Evolutionary conservation across 2,888 invertebrate species (phyloP), one percentile per base, ranked within the genome.

Genomic region (Zele albiditarsus): DNA sequence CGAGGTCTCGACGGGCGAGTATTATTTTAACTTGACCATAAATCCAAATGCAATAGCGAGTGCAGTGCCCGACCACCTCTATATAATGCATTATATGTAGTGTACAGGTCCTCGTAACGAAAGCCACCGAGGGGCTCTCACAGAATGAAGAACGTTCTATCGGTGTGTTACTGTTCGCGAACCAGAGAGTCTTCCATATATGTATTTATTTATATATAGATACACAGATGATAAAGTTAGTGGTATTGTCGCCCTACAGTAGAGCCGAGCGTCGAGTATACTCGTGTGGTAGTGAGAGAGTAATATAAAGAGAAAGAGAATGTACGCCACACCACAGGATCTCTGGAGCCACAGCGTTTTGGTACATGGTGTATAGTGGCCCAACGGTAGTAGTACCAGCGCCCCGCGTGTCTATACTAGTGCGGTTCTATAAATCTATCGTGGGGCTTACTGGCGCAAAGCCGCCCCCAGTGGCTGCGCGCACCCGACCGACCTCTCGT

Each of bases 371-470:
- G 82, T 85, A 84, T 84, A 84, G 84, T 82, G 81, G 78, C 82
- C 82, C 79, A 79, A 81, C 81, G 77, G 77, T 77, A 78, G 63
- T 77, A 62, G 71, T 72, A 72, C 20, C 74, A 33, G 74, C 67
- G 75, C 68, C 76, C 63, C 79, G 60, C 67, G 71, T 76, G 70
- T 68, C 67, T 53, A 53, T 53, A 53, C 57, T 86, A 86, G 87
- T 89, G 89, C 87, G 89, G 89, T 89, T 90, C 88, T 84, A 87
- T 88, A 88, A 88, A 88, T 88, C 87, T 87, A 85, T 80, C 80
- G 66, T 82, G 84, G 82, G 20, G 88, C 85, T 90, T 90, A 90
- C 88, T 86, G 87, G 87, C 88, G 86, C 89, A 90, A 90, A 90
- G 90, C 90, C 90, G 89, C 87, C 87, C 89, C 86, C 84, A 86